Percentiles rank a stretch among this genome's conserved stretches.
phyloP scores from a whole-genome alignment of 2,113 vertebrate genomes.

The Vombatus ursinus region DNA sequence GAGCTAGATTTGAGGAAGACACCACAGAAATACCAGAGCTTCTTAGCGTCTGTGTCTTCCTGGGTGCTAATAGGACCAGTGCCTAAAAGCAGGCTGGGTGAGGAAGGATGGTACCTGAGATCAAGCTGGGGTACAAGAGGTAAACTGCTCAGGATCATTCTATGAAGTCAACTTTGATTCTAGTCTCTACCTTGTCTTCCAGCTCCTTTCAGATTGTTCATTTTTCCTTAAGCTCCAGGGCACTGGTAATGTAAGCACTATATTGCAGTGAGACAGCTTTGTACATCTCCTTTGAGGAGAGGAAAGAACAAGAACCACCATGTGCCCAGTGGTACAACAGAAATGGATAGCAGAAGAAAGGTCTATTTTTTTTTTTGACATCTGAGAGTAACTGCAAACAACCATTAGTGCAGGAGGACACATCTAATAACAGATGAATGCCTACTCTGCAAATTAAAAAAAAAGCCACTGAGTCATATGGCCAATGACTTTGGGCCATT shows the following conservation, averaged over 20 bases:
- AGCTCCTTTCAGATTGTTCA: neutral
- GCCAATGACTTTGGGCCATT: constrained; percentile 5
- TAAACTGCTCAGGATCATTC: neutral
- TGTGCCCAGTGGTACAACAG: constrained; percentile 14
- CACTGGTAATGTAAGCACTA: neutral
- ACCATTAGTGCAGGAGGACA: neutral
- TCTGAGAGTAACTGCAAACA: constrained; percentile 44
- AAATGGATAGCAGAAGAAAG: neutral
- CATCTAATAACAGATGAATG: neutral
- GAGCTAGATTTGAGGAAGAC: neutral
- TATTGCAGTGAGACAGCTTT: neutral
- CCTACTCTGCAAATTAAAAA: neutral
- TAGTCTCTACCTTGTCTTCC: neutral
- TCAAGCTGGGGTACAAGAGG: neutral
- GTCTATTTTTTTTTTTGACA: constrained; percentile 30
- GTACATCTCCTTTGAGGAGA: neutral
- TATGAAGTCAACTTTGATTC: neutral
- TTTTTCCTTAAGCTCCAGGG: neutral
- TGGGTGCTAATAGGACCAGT: neutral
- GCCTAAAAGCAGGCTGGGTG: neutral
- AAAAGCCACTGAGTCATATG: neutral
- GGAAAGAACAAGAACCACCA: neutral
- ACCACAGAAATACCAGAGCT: neutral
- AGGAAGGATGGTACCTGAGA: neutral
- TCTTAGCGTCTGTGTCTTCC: neutral